Conservation (phyloP, 2,888 invertebrate genomes). For the Agrochola litura region DNA sequence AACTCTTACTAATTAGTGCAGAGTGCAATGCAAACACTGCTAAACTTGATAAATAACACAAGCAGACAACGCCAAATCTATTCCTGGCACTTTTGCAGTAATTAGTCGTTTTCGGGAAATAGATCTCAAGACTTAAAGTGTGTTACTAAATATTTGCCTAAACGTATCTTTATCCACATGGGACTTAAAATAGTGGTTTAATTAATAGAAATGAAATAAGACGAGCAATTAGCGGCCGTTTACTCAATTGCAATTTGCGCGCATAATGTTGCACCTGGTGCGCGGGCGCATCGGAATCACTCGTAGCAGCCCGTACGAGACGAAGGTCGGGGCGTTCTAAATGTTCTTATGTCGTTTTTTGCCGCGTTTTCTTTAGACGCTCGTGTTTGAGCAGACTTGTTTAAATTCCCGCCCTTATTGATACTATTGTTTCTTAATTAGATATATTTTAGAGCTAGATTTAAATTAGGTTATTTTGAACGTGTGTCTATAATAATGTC, state of each 20-base stretch:
- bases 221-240: slow-evolving; percentile 50
- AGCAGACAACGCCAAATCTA: slow-evolving; percentile 26
- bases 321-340: slow-evolving; percentile 80
- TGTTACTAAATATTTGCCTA: slow-evolving; percentile 1
- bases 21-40: slow-evolving; percentile 22
- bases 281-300: slow-evolving; percentile 73
- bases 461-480: slow-evolving; percentile 5
- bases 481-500: neutral
- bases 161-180: slow-evolving; percentile 7
- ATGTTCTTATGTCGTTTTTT: slow-evolving; percentile 80
- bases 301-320: slow-evolving; percentile 67
- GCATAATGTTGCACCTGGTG: slow-evolving; percentile 70
- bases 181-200: slow-evolving; percentile 9
- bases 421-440: slow-evolving; percentile 16
- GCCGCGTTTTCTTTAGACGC: slow-evolving; percentile 47
- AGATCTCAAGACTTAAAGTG: neutral
- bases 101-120: slow-evolving; percentile 21
- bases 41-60: slow-evolving; percentile 30
- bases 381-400: slow-evolving; percentile 16
- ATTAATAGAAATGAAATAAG: slow-evolving; percentile 38
- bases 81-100: slow-evolving; percentile 10
- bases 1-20: slow-evolving; percentile 36
- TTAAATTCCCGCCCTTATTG: slow-evolving; percentile 46
- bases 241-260: slow-evolving; percentile 48
- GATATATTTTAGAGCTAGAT: neutral